Conservation (phyloP, 2,113 vertebrate genomes). For the Hippolais icterina region DNA sequence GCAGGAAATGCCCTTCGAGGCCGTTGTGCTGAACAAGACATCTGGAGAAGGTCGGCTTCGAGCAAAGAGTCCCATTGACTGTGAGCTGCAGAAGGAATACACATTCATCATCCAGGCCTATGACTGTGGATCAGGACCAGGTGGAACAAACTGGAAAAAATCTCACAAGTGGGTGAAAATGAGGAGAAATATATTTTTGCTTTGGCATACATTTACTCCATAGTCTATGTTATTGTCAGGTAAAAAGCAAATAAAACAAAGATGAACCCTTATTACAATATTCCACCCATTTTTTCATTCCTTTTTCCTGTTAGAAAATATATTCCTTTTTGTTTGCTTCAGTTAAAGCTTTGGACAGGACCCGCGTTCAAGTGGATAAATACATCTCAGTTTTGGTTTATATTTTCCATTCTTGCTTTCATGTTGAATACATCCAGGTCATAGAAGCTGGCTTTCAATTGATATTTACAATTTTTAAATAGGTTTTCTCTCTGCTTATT, state of each 20-base stretch:
- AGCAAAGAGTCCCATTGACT: slow-evolving; percentile 89
- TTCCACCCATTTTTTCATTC: background rate
- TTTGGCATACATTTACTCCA: background rate
- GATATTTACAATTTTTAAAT: background rate
- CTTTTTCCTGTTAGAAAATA: background rate
- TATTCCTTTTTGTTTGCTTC: background rate
- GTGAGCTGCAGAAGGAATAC: slow-evolving; percentile 94
- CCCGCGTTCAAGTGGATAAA: background rate
- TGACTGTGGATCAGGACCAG: slow-evolving; percentile 87
- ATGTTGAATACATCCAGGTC: background rate
- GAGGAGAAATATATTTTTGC: background rate
- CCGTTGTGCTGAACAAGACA: slow-evolving; percentile 92
- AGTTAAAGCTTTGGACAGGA: background rate
- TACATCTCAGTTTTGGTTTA: background rate
- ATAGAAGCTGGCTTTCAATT: background rate
- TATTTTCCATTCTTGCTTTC: background rate
- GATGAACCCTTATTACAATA: background rate
- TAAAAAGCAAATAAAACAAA: background rate
- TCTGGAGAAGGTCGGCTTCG: slow-evolving; percentile 92
- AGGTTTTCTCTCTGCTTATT: background rate
- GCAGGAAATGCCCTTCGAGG: slow-evolving; percentile 90
- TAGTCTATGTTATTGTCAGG: background rate
- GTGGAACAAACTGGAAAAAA: slow-evolving; percentile 89
- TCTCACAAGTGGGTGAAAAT: slow-evolving; percentile 92
- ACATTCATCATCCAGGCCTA: slow-evolving; percentile 98